These are phyloP conservation scores for Dryoscopus gambensis DNA, from an alignment of 2,113 vertebrate species.

Conservation along the genomic window DNA sequence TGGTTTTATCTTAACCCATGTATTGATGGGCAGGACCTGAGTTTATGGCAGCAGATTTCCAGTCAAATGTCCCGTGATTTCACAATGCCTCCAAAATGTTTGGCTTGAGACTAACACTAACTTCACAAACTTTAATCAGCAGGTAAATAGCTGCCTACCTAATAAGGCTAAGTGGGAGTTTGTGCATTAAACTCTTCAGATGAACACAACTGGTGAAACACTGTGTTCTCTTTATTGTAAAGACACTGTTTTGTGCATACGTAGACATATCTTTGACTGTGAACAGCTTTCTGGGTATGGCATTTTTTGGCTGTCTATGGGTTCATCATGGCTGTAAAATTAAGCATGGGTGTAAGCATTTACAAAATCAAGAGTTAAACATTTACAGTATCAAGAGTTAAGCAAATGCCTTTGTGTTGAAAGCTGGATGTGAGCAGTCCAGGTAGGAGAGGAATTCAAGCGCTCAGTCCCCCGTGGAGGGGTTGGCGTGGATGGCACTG, in stretches of 20 bases:
- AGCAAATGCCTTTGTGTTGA: not conserved
- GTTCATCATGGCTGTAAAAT: not conserved
- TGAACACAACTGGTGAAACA: not conserved
- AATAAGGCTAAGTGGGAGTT: not conserved
- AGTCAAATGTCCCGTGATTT: not conserved
- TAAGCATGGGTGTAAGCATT: not conserved
- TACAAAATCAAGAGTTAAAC: not conserved
- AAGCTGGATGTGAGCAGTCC: not conserved
- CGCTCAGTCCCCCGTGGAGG: accelerated
- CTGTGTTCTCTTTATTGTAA: not conserved
- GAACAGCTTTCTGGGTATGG: not conserved
- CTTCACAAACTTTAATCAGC: not conserved
- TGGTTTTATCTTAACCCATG: not conserved
- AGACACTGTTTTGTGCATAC: not conserved
- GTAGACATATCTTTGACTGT: not conserved
- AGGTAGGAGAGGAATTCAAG: not conserved
- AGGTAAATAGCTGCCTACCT: not conserved
- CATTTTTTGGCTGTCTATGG: not conserved
- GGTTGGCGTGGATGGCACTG: not conserved
- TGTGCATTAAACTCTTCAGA: not conserved
- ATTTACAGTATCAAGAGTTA: not conserved
- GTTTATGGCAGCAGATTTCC: not conserved
- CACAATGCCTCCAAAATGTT: not conserved
- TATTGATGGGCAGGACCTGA: not conserved
- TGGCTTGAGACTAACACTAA: not conserved